Evolutionary conservation across 1,140 invertebrate genomes (phyloP).

Genomic region (Drosophila ananassae): DNA sequence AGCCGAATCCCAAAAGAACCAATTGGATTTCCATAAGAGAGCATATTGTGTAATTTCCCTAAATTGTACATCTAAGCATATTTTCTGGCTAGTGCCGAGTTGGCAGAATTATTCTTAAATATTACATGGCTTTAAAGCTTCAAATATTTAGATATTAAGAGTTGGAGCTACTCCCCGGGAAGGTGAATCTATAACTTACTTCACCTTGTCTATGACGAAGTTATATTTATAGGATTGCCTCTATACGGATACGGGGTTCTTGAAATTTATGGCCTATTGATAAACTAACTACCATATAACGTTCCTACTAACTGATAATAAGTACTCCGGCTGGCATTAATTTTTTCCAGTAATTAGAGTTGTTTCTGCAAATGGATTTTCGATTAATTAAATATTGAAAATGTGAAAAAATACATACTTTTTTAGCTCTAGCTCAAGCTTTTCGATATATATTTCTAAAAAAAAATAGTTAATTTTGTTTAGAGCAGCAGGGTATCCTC

Average conservation of each 20-base stretch:
- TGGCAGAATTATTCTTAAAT: background rate
- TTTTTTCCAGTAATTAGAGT: background rate
- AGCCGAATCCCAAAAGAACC: constrained; percentile 21
- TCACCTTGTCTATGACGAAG: background rate
- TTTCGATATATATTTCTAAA: no score
- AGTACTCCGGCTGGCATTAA: background rate
- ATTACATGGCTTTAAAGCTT: no score
- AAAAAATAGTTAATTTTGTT: background rate
- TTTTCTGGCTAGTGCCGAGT: background rate
- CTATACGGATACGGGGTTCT: background rate
- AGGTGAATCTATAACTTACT: background rate
- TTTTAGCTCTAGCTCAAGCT: no score
- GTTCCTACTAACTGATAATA: background rate
- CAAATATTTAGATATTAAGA: no score
- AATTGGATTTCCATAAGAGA: background rate
- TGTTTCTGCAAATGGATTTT: background rate
- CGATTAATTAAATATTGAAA: no score
- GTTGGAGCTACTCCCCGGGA: constrained; percentile 16
- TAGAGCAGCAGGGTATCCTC: constrained; percentile 29
- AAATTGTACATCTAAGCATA: background rate
- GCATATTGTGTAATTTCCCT: no score
- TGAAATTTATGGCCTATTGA: background rate
- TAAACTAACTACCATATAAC: constrained; percentile 6
- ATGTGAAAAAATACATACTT: no score
- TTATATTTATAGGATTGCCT: constrained; percentile 3